Evolutionary conservation across 1,140 invertebrate species (phyloP).

Genomic region (Lerema accius): DNA sequence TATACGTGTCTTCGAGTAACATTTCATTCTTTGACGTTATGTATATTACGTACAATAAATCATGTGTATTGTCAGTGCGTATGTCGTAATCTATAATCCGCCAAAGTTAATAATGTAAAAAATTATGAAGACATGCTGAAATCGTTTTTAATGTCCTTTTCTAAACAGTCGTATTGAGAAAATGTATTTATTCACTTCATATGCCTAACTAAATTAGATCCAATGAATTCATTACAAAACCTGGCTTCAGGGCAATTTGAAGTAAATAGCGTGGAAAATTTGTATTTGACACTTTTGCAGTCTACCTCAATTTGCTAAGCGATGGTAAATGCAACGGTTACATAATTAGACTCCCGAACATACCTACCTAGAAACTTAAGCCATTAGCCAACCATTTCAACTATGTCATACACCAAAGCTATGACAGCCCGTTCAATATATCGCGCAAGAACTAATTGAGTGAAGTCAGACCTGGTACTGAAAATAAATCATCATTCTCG

Average conservation of each 20-base stretch:
- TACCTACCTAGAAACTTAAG: constrained; percentile 16
- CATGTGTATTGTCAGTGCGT: no score
- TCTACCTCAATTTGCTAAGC: not conserved
- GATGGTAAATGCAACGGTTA: not conserved
- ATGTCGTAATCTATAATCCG: no score
- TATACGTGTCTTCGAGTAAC: not conserved
- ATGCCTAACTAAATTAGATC: no score
- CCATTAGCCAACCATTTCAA: constrained; percentile 17
- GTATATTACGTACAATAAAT: no score
- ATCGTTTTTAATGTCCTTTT: no score
- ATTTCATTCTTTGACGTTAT: not conserved
- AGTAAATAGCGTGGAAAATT: not conserved
- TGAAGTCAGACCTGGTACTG: constrained; percentile 2
- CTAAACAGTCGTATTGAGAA: no score
- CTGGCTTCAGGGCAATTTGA: not conserved
- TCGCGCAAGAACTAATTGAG: constrained; percentile 7
- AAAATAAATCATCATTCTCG: constrained; percentile 2
- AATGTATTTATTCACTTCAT: no score
- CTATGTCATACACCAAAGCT: constrained; percentile 1
- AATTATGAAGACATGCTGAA: no score
- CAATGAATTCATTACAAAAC: not conserved
- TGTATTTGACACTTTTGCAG: constrained; percentile 5
- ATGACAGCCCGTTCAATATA: not conserved
- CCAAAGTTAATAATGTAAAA: no score
- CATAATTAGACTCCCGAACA: not conserved